These are phyloP conservation scores for Eulacestoma nigropectus DNA, from an alignment of 2,113 vertebrate genomes.

Conservation along the genomic window DNA sequence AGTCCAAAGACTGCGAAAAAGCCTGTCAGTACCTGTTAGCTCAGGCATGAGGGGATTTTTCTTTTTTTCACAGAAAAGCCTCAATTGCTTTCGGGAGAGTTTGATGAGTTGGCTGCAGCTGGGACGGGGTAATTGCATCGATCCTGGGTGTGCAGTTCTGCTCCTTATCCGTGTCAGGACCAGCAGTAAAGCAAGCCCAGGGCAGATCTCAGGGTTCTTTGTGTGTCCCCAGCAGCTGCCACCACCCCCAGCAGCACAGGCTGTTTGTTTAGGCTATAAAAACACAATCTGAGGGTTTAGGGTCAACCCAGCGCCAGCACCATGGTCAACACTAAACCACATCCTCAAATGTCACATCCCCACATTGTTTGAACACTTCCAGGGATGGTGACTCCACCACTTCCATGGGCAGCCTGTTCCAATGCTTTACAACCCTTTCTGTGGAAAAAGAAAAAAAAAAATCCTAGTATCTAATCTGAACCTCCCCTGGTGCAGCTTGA, in stretches of 20 bases:
- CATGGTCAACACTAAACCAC: background rate
- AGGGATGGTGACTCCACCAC: background rate
- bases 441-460: background rate
- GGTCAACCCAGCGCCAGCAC: background rate
- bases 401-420: background rate
- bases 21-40: background rate
- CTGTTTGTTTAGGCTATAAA: background rate
- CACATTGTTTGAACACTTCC: accelerated
- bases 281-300: background rate
- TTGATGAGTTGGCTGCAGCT: background rate
- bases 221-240: background rate
- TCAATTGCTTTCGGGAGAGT: background rate
- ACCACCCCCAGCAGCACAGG: background rate
- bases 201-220: background rate
- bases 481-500: background rate
- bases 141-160: background rate
- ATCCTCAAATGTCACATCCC: background rate
- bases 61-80: background rate
- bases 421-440: background rate
- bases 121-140: accelerated
- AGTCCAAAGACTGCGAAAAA: background rate
- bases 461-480: background rate
- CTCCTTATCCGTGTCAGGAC: accelerated
- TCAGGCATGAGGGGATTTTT: background rate
- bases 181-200: background rate